phyloP scores from a whole-genome alignment of 2,888 invertebrate genomes.

The Monopis laevigella region DNA sequence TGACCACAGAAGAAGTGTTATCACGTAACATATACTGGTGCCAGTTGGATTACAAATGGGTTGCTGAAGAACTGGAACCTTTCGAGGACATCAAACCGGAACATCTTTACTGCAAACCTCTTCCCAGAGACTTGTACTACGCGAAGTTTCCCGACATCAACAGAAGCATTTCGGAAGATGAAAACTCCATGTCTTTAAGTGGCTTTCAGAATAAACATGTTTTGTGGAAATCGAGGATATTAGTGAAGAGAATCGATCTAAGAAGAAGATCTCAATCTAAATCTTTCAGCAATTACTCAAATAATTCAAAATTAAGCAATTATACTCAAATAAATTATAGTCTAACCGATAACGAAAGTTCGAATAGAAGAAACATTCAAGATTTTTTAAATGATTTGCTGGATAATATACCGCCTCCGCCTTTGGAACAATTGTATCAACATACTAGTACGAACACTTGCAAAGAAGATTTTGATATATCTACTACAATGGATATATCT shows the following conservation, averaged over 20 bases:
- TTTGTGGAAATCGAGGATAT: slow-evolving; percentile 48
- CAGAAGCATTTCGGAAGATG: slow-evolving; percentile 57
- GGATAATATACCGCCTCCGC: slow-evolving; percentile 45
- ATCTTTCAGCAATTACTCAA: neutral
- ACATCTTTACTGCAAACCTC: slow-evolving; percentile 40
- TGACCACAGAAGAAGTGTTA: slow-evolving; percentile 53
- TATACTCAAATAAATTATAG: neutral
- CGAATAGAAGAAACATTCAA: slow-evolving; percentile 33
- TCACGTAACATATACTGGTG: slow-evolving; percentile 51
- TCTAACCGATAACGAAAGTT: neutral
- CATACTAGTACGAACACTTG: neutral
- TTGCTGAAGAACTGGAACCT: slow-evolving; percentile 50
- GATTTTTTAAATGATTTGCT: slow-evolving; percentile 41
- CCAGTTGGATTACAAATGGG: slow-evolving; percentile 46
- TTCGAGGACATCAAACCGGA: slow-evolving; percentile 51
- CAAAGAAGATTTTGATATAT: slow-evolving; percentile 23
- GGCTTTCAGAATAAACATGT: slow-evolving; percentile 45
- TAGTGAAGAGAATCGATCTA: slow-evolving; percentile 32
- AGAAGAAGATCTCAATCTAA: slow-evolving; percentile 25
- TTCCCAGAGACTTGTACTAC: slow-evolving; percentile 50
- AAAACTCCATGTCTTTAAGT: slow-evolving; percentile 39
- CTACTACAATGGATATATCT: no score
- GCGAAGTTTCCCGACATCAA: slow-evolving; percentile 50
- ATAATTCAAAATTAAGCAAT: neutral
- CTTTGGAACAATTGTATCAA: slow-evolving; percentile 26